phyloP scores from a whole-genome alignment of 1,140 invertebrate species.

The Megalonaias nervosa region DNA sequence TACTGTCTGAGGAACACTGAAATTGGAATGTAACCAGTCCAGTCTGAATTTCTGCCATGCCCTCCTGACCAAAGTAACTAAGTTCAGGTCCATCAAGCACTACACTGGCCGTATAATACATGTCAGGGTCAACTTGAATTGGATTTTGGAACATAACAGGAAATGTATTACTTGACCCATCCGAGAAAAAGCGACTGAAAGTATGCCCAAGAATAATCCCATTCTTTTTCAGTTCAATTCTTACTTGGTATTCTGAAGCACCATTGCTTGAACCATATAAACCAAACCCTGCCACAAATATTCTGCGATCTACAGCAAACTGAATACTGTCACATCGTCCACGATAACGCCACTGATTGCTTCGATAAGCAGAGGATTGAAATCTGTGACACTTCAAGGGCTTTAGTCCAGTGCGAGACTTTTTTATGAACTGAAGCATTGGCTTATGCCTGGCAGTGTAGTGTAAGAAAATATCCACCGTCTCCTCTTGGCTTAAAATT shows the following conservation, averaged over 20 bases:
- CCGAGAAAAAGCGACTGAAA: constrained; percentile 83
- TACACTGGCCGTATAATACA: constrained; percentile 89
- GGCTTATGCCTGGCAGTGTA: constrained; percentile 85
- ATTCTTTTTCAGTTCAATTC: constrained; percentile 83
- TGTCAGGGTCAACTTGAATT: constrained; percentile 85
- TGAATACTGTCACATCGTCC: constrained; percentile 88
- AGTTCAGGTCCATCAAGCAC: constrained; percentile 88
- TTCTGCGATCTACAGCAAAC: constrained; percentile 86
- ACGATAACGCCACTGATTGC: constrained; percentile 94
- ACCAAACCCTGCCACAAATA: constrained; percentile 90
- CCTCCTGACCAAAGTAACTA: constrained; percentile 89
- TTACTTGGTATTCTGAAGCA: constrained; percentile 86
- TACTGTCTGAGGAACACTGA: constrained; percentile 90
- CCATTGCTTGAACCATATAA: constrained; percentile 90
- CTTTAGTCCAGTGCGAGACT: constrained; percentile 87
- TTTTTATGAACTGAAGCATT: constrained; percentile 83
- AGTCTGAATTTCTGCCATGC: constrained; percentile 80
- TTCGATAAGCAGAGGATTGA: constrained; percentile 95
- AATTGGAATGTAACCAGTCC: constrained; percentile 88
- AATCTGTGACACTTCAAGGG: constrained; percentile 94
- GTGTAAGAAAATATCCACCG: constrained; percentile 86
- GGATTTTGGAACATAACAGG: constrained; percentile 90
- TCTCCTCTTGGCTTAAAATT: constrained; percentile 82
- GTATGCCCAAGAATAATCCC: constrained; percentile 83
- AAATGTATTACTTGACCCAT: constrained; percentile 86